Conservation (phyloP, 2,888 invertebrate genomes). For the Mimachlamys varia region DNA sequence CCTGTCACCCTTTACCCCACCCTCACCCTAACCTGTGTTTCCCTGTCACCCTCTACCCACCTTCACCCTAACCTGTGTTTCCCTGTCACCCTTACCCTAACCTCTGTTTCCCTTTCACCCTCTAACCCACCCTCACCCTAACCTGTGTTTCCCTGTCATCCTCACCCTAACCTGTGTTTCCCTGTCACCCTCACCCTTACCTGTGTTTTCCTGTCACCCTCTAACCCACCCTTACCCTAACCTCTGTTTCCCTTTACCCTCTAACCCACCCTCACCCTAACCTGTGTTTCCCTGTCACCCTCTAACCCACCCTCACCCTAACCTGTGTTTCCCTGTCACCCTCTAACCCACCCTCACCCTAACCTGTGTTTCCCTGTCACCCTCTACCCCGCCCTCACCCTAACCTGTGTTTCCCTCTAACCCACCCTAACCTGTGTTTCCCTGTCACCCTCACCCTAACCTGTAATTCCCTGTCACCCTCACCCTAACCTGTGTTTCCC, state of each 20-base stretch:
- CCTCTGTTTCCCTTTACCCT: neutral
- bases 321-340: neutral
- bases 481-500: neutral
- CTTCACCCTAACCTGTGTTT: neutral
- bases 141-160: too few relatives aligned
- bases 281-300: neutral
- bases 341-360: neutral
- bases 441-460: neutral
- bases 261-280: neutral
- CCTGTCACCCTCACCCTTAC: neutral
- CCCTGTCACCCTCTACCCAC: neutral
- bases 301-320: neutral
- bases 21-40: too few relatives aligned
- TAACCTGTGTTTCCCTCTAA: neutral
- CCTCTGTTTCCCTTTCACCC: neutral
- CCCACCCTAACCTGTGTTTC: neutral
- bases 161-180: neutral
- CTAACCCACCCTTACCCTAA: neutral
- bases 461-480: neutral
- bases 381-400: neutral
- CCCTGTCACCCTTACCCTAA: neutral
- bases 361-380: neutral
- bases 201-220: neutral
- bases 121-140: neutral
- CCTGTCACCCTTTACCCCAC: too few relatives aligned